phyloP scores from a whole-genome alignment of 2,888 invertebrate species.

The Hylaea fasciaria region DNA sequence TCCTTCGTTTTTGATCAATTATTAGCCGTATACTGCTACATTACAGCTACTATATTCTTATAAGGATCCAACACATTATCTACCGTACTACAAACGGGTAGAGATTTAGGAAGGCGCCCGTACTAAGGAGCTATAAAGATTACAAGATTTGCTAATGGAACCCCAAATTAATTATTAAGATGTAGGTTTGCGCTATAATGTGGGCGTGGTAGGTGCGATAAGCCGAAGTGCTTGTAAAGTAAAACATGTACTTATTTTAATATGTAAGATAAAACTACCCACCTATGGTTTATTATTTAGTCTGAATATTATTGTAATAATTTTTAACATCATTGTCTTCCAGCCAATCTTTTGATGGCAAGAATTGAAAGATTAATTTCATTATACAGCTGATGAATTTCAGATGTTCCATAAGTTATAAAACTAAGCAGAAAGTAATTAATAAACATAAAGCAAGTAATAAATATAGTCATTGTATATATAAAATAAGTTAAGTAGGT shows the following conservation, averaged over 20 bases:
- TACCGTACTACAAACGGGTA: constrained; percentile 23
- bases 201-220: constrained; percentile 41
- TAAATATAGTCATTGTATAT: no score
- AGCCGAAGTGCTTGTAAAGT: constrained; percentile 41
- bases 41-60: no score
- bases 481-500: no score
- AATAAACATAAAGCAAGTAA: no score
- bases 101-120: constrained; percentile 65
- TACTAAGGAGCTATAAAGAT: constrained; percentile 72
- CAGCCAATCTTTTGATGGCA: no score
- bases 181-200: constrained; percentile 50
- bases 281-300: background rate
- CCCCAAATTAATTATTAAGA: constrained; percentile 74
- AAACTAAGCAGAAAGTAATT: no score
- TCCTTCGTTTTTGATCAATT: no score
- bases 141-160: constrained; percentile 71
- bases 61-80: background rate
- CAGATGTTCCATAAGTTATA: no score
- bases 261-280: constrained; percentile 2
- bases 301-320: background rate
- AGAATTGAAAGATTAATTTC: no score
- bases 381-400: no score
- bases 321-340: no score
- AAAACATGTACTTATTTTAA: constrained; percentile 29
- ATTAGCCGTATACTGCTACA: no score